These are phyloP conservation scores for Hipparchia sbordonii DNA, from an alignment of 2,888 invertebrate genomes.

Conservation along the genomic window DNA sequence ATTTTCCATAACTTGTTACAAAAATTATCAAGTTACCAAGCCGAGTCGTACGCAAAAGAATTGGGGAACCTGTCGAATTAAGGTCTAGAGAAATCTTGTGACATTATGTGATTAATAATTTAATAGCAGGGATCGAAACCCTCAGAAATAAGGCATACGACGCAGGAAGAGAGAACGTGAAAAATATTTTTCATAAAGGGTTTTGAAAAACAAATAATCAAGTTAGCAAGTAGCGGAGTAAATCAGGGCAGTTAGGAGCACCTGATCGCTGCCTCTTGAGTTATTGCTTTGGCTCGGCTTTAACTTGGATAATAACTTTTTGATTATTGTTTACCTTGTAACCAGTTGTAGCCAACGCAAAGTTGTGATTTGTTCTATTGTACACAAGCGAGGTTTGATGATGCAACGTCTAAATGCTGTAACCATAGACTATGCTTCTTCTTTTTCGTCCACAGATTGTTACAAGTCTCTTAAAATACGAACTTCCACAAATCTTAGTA, in stretches of 20 bases:
- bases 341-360: background rate
- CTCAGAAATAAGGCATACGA: too few relatives aligned
- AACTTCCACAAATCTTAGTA: too few relatives aligned
- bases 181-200: slow-evolving; percentile 38
- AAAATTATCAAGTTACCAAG: too few relatives aligned
- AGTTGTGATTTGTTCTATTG: background rate
- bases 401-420: background rate
- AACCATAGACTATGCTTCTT: too few relatives aligned
- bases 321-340: slow-evolving; percentile 32
- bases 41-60: too few relatives aligned
- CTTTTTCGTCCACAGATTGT: too few relatives aligned
- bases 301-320: slow-evolving; percentile 38
- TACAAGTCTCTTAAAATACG: too few relatives aligned
- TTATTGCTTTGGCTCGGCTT: slow-evolving; percentile 48
- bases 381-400: background rate
- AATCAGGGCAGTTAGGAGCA: slow-evolving; percentile 51
- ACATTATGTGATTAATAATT: too few relatives aligned
- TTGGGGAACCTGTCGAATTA: too few relatives aligned
- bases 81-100: too few relatives aligned
- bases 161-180: background rate
- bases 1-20: too few relatives aligned
- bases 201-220: slow-evolving; percentile 39
- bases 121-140: too few relatives aligned
- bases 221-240: slow-evolving; percentile 49
- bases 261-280: slow-evolving; percentile 50